Conservation (phyloP, 2,113 vertebrate genomes). For the Colinus virginianus region DNA sequence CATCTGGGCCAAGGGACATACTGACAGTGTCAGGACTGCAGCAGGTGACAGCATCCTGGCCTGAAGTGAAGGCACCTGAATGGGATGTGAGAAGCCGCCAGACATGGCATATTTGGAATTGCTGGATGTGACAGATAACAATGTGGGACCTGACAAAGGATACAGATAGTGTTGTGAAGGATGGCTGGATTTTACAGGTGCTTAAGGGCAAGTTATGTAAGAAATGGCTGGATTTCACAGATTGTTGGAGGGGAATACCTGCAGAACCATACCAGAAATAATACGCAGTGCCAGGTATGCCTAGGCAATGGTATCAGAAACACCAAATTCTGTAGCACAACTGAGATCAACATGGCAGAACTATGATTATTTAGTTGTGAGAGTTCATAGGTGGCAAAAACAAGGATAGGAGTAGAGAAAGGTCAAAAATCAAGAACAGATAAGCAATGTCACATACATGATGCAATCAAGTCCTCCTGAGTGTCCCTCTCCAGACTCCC, state of each 20-base stretch:
- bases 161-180: background rate
- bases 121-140: background rate
- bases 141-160: background rate
- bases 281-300: background rate
- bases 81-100: background rate
- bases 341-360: background rate
- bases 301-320: background rate
- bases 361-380: background rate
- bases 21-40: rapidly evolving
- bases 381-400: background rate
- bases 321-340: background rate
- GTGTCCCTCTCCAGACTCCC: background rate
- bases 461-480: rapidly evolving
- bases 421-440: background rate
- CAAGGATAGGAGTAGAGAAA: background rate
- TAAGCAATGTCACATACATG: background rate
- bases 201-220: background rate
- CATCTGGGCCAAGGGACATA: background rate
- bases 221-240: background rate
- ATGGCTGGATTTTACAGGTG: background rate
- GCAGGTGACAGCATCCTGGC: background rate
- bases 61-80: background rate
- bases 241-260: background rate
- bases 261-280: background rate
- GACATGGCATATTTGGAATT: background rate